phyloP scores from a whole-genome alignment of 2,797 vertebrate species.

The Galagoides demidoff region DNA sequence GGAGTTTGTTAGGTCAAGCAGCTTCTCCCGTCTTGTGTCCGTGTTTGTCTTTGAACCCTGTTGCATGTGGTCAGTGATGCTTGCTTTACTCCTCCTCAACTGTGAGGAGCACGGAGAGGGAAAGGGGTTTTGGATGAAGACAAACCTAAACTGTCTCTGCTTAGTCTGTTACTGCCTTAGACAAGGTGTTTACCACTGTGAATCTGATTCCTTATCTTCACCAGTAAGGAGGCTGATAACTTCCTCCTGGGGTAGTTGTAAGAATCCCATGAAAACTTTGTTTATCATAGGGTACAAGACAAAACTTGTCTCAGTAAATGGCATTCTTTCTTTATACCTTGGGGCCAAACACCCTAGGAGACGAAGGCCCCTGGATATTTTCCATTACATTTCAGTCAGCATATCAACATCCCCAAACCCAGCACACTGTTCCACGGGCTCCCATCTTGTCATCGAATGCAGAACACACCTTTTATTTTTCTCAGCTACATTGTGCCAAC shows the following conservation, averaged over 20 bases:
- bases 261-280: background rate
- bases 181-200: background rate
- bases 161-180: background rate
- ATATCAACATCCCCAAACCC: background rate
- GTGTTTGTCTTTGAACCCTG: background rate
- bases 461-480: background rate
- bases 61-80: too few species aligned
- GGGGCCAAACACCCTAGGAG: background rate
- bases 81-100: background rate
- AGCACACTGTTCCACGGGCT: background rate
- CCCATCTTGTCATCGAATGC: background rate
- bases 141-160: background rate
- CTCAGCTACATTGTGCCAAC: background rate
- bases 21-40: background rate
- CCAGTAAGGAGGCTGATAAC: background rate
- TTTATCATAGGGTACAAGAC: background rate
- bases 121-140: background rate
- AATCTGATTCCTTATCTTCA: background rate
- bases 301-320: background rate
- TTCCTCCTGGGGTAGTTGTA: background rate
- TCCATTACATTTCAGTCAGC: background rate
- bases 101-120: background rate
- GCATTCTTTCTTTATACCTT: background rate
- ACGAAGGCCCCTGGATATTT: background rate
- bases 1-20: background rate